Conservation (phyloP, 2,888 invertebrate genomes). For the Noctua comes region DNA sequence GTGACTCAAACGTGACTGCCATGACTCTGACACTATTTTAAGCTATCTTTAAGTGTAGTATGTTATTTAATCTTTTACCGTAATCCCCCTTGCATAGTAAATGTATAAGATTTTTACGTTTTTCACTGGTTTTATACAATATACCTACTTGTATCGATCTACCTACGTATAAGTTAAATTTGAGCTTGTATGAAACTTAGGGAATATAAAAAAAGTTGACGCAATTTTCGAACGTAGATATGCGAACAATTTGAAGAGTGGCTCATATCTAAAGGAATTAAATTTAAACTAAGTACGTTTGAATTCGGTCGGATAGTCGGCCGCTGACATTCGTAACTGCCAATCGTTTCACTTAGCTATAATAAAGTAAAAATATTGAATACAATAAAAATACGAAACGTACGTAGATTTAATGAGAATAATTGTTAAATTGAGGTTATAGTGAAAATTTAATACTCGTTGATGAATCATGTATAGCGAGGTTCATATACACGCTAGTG, state of each 20-base stretch:
- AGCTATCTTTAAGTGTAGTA: slow-evolving; percentile 89
- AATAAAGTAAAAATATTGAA: slow-evolving; percentile 74
- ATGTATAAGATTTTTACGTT: slow-evolving; percentile 88
- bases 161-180: slow-evolving; percentile 88
- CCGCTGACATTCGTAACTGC: slow-evolving; percentile 81
- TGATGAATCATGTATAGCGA: slow-evolving; percentile 82
- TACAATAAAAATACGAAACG: slow-evolving; percentile 77
- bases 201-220: slow-evolving; percentile 71
- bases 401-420: slow-evolving; percentile 84
- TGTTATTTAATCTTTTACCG: slow-evolving; percentile 86
- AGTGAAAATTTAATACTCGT: slow-evolving; percentile 89
- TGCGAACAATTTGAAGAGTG: slow-evolving; percentile 73
- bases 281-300: slow-evolving; percentile 67
- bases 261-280: slow-evolving; percentile 69
- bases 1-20: slow-evolving; percentile 68
- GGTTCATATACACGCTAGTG: slow-evolving; percentile 69
- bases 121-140: slow-evolving; percentile 90
- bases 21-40: slow-evolving; percentile 83
- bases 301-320: slow-evolving; percentile 70
- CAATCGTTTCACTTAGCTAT: slow-evolving; percentile 84
- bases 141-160: slow-evolving; percentile 86
- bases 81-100: slow-evolving; percentile 87
- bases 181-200: slow-evolving; percentile 88
- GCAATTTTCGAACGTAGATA: slow-evolving; percentile 75
- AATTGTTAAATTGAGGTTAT: slow-evolving; percentile 88